Evolutionary conservation across 2,113 vertebrate species (phyloP).

Genomic region (Psophia crepitans): DNA sequence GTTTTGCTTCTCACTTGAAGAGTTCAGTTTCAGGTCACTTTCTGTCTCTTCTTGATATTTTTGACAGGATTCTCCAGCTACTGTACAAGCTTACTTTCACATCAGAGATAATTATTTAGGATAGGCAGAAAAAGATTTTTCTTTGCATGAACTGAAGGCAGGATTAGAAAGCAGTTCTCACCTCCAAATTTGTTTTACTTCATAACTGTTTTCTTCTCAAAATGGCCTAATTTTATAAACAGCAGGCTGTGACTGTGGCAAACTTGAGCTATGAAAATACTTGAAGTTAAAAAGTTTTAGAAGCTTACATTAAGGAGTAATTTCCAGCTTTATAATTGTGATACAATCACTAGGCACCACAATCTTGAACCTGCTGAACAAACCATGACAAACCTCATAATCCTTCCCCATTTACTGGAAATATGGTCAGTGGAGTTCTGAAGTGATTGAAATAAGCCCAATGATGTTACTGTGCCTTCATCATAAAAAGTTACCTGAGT

Average conservation of each 20-base stretch:
- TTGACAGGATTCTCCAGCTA: conserved; percentile 24
- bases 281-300: not conserved
- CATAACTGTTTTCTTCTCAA: not conserved
- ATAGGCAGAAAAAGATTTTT: not conserved
- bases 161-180: not conserved
- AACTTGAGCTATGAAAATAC: not conserved
- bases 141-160: not conserved
- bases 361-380: not conserved
- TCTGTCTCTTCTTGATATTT: conserved; percentile 1
- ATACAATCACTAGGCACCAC: not conserved
- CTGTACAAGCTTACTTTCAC: not conserved
- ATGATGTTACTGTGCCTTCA: not conserved
- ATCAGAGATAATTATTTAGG: not conserved
- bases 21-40: conserved; percentile 46
- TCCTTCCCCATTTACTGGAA: not conserved
- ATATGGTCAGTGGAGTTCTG: not conserved
- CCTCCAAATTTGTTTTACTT: not conserved
- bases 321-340: not conserved
- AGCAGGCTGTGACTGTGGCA: not conserved
- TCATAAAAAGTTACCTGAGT: not conserved
- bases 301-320: not conserved
- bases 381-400: not conserved
- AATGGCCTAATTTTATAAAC: not conserved
- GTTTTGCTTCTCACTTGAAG: conserved; percentile 14
- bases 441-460: not conserved